These are phyloP conservation scores for Brachyhypopomus occidentalis DNA, from an alignment of 2,113 vertebrate genomes.

Conservation along the genomic window DNA sequence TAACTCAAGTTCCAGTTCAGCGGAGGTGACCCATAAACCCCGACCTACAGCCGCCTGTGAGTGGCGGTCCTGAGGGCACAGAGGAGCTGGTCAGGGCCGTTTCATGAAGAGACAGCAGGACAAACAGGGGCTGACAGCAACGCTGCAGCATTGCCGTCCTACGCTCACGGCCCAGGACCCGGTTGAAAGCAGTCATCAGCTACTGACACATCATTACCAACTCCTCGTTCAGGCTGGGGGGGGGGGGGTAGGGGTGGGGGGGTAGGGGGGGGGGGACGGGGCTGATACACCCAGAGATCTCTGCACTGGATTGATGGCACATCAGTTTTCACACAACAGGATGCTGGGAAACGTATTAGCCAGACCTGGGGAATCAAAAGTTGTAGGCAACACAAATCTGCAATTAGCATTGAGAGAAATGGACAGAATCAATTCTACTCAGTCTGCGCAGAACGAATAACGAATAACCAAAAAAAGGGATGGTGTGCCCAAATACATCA, in stretches of 20 bases:
- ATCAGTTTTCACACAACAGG: neutral
- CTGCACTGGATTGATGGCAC: slow-evolving; percentile 6
- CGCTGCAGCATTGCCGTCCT: slow-evolving; percentile 19
- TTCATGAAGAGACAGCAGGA: slow-evolving; percentile 29
- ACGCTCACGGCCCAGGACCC: slow-evolving; percentile 7
- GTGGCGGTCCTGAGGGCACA: neutral
- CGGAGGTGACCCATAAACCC: slow-evolving; percentile 36
- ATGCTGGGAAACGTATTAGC: slow-evolving; percentile 32
- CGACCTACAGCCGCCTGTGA: neutral
- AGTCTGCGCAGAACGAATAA: slow-evolving; percentile 39
- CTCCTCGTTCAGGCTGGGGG: neutral
- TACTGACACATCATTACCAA: slow-evolving; percentile 38
- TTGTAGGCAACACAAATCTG: neutral
- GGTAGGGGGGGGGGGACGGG: neutral
- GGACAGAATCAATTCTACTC: neutral
- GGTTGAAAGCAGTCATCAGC: slow-evolving; percentile 40
- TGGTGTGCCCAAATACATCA: slow-evolving; percentile 23
- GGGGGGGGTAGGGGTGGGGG: neutral
- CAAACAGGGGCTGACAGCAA: slow-evolving; percentile 45
- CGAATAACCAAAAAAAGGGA: too few species aligned
- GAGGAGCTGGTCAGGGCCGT: slow-evolving; percentile 10
- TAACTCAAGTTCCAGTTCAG: slow-evolving; percentile 61
- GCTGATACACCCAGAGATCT: neutral
- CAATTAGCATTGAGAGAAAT: slow-evolving; percentile 40
- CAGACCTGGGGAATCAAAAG: slow-evolving; percentile 13